These are phyloP conservation scores for Cydia fagiglandana DNA, from an alignment of 1,140 invertebrate species.

Conservation along the genomic window DNA sequence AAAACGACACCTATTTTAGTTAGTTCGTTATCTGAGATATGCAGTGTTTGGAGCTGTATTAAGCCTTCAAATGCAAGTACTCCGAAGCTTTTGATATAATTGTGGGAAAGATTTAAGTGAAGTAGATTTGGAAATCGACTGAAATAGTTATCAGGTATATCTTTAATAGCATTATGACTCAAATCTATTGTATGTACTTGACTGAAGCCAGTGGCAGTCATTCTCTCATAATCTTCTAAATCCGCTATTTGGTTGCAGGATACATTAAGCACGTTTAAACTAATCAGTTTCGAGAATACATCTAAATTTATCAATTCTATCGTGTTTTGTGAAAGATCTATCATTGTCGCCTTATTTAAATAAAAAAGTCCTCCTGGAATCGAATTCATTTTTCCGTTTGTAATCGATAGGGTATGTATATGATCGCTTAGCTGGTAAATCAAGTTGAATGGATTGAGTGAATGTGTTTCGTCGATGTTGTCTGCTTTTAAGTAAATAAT, in stretches of 20 bases:
- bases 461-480: background rate
- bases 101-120: slow-evolving; percentile 5
- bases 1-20: background rate
- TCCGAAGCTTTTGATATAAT: background rate
- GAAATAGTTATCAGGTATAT: slow-evolving; percentile 12
- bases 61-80: slow-evolving; percentile 16
- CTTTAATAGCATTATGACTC: slow-evolving; percentile 24
- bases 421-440: background rate
- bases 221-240: background rate
- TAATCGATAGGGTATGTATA: background rate
- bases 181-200: slow-evolving; percentile 13
- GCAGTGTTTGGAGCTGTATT: slow-evolving; percentile 10
- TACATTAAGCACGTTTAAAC: slow-evolving; percentile 2
- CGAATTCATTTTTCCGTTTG: background rate
- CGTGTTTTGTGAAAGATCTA: slow-evolving; percentile 14
- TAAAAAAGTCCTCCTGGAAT: background rate
- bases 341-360: background rate
- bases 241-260: slow-evolving; percentile 5
- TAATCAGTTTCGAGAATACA: background rate
- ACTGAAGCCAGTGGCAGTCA: background rate
- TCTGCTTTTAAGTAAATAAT: background rate
- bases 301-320: slow-evolving; percentile 24
- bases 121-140: slow-evolving; percentile 6
- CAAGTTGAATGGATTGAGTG: background rate
- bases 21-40: slow-evolving; percentile 8